Conservation (phyloP, 30 jellyfish, hydroid and myxozoan genomes). For the Sanderia malayensis region DNA sequence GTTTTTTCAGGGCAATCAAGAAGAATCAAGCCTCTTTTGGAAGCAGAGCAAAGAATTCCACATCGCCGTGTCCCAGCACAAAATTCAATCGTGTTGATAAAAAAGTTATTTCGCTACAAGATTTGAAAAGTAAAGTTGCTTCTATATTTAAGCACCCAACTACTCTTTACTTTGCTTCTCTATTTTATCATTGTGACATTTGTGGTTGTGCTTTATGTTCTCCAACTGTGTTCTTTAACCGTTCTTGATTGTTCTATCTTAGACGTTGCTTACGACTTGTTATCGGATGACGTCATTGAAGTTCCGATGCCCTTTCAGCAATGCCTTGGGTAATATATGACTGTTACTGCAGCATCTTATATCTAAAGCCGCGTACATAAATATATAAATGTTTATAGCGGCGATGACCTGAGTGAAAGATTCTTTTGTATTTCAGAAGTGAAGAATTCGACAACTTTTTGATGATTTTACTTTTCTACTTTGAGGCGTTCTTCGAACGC, state of each 20-base stretch:
- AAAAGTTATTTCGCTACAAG: constrained; percentile 57
- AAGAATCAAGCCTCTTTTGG: constrained; percentile 30
- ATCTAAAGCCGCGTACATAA: background rate
- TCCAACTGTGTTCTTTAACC: too few species aligned
- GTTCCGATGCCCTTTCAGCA: constrained; percentile 33
- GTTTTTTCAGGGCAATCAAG: background rate
- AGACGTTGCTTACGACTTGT: constrained; percentile 64
- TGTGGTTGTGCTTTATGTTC: too few species aligned
- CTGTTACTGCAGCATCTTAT: background rate
- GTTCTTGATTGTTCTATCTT: too few species aligned
- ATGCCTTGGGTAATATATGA: constrained; percentile 22
- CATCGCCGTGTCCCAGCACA: constrained; percentile 81
- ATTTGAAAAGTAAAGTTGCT: constrained; percentile 79
- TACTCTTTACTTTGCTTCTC: too few species aligned
- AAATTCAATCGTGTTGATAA: constrained; percentile 57
- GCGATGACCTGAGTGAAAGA: constrained; percentile 2
- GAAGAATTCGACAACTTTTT: constrained; percentile 74
- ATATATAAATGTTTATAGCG: too few species aligned
- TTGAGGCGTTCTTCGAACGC: constrained; percentile 72
- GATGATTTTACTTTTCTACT: constrained; percentile 63
- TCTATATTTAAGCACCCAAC: too few species aligned
- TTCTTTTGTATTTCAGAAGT: constrained; percentile 43
- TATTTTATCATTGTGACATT: too few species aligned
- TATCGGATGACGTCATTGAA: constrained; percentile 45
- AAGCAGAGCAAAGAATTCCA: constrained; percentile 32